Conservation (phyloP, 2,888 invertebrate species). For the Pemphredon lugubris region DNA sequence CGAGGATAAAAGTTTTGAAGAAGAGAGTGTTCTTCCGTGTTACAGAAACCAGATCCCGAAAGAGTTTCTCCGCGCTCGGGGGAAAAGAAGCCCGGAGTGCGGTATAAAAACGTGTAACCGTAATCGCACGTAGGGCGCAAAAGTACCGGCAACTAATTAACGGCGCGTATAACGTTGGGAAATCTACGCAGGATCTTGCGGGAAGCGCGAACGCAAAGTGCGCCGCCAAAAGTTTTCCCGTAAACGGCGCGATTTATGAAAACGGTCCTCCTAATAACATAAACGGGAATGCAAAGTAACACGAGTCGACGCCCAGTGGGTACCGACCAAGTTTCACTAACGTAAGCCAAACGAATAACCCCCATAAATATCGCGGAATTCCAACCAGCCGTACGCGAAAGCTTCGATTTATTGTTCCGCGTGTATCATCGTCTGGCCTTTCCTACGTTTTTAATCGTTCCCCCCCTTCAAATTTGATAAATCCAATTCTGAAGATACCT, state of each 20-base stretch:
- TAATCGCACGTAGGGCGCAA: conserved; percentile 33
- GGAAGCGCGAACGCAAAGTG: background rate
- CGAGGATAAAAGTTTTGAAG: conserved; percentile 41
- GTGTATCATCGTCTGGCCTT: conserved; percentile 38
- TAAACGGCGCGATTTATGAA: conserved; percentile 72
- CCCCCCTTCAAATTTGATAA: conserved; percentile 39
- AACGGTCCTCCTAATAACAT: conserved; percentile 68
- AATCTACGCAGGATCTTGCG: background rate
- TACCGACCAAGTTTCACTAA: conserved; percentile 58
- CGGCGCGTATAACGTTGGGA: conserved; percentile 51
- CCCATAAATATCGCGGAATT: conserved; percentile 71
- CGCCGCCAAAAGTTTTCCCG: conserved; percentile 60
- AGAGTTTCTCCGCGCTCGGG: conserved; percentile 35
- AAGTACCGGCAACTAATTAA: conserved; percentile 69
- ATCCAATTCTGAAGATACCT: conserved; percentile 6
- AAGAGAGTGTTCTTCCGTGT: conserved; percentile 55
- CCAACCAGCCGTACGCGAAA: conserved; percentile 41
- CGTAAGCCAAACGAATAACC: conserved; percentile 71
- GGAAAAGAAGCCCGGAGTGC: conserved; percentile 1
- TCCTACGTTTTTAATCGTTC: conserved; percentile 38
- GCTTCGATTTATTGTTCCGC: conserved; percentile 65
- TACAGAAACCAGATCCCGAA: conserved; percentile 55
- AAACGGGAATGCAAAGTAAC: conserved; percentile 62
- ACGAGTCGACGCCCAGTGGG: conserved; percentile 28
- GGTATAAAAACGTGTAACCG: conserved; percentile 26